phyloP scores from a whole-genome alignment of 2,888 invertebrate genomes.

The Pyrgus malvae region DNA sequence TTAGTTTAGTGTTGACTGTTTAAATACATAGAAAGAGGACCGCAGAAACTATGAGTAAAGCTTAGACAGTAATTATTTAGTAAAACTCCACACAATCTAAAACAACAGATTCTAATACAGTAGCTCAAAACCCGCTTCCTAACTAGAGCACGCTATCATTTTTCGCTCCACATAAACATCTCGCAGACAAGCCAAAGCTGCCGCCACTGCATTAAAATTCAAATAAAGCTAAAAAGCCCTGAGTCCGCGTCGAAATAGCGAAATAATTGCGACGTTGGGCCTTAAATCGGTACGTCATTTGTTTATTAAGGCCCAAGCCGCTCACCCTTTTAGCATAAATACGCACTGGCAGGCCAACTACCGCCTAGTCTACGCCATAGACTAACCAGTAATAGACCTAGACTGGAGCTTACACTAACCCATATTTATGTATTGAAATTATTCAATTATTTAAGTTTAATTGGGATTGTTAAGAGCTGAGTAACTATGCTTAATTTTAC shows the following conservation, averaged over 20 bases:
- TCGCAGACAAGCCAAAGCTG: conserved; percentile 23
- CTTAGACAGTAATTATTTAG: too few species aligned
- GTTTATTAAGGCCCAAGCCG: conserved; percentile 68
- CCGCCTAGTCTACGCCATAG: not conserved
- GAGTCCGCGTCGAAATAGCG: conserved; percentile 62
- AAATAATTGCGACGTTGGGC: conserved; percentile 69
- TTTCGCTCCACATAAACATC: conserved; percentile 27
- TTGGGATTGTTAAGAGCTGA: too few species aligned
- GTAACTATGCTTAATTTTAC: too few species aligned
- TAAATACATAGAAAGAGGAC: too few species aligned
- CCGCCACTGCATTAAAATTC: conserved; percentile 45
- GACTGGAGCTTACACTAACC: not conserved
- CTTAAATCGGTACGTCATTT: conserved; percentile 74
- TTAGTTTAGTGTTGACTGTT: too few species aligned
- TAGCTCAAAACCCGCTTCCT: conserved; percentile 12
- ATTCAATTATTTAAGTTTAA: too few species aligned
- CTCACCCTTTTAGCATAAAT: conserved; percentile 70
- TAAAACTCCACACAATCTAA: not conserved
- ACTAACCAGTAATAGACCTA: conserved; percentile 16
- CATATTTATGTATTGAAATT: conserved; percentile 6
- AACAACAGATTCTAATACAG: not conserved
- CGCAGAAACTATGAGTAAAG: not conserved
- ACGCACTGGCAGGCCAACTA: conserved; percentile 33
- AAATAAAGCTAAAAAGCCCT: conserved; percentile 63
- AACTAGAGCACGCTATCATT: conserved; percentile 26